Evolutionary conservation across 2,797 vertebrate genomes (phyloP), one percentile per base, ranked within the genome.

Genomic region (Lindbergichthys nudifrons): DNA sequence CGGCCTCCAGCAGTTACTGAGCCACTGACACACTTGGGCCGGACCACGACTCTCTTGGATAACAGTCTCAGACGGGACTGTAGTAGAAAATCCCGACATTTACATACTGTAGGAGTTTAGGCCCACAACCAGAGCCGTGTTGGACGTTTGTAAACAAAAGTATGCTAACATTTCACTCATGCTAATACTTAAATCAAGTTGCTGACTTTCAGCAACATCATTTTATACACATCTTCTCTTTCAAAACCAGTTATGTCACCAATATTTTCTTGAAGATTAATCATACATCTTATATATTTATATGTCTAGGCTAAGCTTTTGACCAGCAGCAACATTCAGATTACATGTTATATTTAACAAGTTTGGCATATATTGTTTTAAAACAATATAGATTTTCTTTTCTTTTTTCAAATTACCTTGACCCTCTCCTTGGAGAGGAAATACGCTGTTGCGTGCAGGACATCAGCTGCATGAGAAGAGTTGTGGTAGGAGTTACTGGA

Each of bases 401-500:
- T 15, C n/a, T 62, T 16, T 4, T 51, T 5, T 11, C 18, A 11
- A 71, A 89, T 92, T 88, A 99, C 98, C 97, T 99, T 99, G 54
- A 98, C 95, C 84, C 96, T 95, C 87, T 98, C 96, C 85, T 96
- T 98, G 90, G 95, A 94, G 46, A 99, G 96, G 81, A 99, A 99
- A 88, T 98, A 99, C 10, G 97, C 97, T 0, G 97, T 99, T 79
- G 98, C 98, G 0, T 99, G 98, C 10, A 99, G 95, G 65, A 99
- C 98, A 0, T 99, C 98, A 0, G 98, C 96, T 1, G 98, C 94
- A 46, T 99, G 98, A 3, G 94, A 95, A n/a, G 98, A 99, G 79
- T 99, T 99, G 93, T 99, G 98, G 92, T 99, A 99, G 58, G 98
- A 96, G 93, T 99, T 99, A 80, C 91, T 96, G 46, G 96, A 93